phyloP scores from a whole-genome alignment of 2,888 invertebrate species.

The Trichogramma dendrolimi region DNA sequence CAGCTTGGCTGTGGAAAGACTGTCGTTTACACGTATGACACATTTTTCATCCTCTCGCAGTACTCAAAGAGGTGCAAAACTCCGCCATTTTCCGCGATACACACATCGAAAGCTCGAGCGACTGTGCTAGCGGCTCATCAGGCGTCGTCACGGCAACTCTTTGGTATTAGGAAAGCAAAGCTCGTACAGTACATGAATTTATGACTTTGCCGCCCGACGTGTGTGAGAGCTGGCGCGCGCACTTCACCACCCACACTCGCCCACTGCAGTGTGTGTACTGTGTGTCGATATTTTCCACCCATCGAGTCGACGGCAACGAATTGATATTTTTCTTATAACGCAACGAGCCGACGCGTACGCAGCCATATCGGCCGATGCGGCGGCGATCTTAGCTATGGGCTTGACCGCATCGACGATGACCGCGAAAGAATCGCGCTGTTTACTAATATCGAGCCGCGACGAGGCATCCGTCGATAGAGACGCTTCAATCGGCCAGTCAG shows the following conservation, averaged over 20 bases:
- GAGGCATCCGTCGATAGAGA: background rate
- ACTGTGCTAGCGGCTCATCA: slow-evolving; percentile 29
- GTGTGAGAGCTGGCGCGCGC: slow-evolving; percentile 1
- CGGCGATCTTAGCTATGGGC: no score
- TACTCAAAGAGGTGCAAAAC: no score
- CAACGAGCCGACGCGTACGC: background rate
- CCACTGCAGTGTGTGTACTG: slow-evolving; percentile 11
- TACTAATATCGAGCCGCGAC: background rate
- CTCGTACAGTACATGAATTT: slow-evolving; percentile 41
- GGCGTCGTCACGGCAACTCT: slow-evolving; percentile 45
- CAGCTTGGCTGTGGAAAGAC: background rate
- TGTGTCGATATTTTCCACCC: background rate
- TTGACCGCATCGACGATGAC: no score
- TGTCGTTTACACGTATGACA: background rate
- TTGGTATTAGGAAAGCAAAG: slow-evolving; percentile 46
- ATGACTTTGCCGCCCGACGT: slow-evolving; percentile 28
- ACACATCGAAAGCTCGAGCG: background rate
- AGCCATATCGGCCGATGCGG: no score
- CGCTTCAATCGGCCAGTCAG: background rate
- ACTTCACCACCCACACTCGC: background rate
- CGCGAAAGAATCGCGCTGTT: background rate
- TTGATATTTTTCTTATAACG: background rate
- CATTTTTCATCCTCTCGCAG: no score
- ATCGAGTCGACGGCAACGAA: background rate
- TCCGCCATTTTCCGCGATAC: slow-evolving; percentile 25